These are phyloP conservation scores for Argentina silus DNA, from an alignment of 2,797 vertebrate species.

Conservation along the genomic window DNA sequence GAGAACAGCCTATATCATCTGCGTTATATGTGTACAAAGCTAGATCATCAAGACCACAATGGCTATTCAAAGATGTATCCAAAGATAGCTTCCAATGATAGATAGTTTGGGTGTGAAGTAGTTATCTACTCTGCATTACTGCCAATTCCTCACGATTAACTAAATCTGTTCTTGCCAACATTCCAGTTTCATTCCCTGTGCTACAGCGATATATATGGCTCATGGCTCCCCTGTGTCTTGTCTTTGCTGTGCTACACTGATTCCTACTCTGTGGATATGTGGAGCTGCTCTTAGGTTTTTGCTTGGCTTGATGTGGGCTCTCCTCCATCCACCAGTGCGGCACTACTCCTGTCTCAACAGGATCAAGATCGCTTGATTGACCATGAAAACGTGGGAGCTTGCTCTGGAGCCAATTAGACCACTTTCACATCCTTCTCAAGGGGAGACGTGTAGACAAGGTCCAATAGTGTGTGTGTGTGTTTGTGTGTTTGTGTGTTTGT, in stretches of 20 bases:
- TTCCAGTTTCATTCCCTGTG: too few relatives aligned
- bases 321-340: neutral
- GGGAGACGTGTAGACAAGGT: conserved; percentile 28
- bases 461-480: conserved; percentile 1
- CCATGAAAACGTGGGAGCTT: conserved; percentile 46
- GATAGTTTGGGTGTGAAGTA: too few relatives aligned
- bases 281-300: neutral
- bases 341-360: conserved; percentile 23
- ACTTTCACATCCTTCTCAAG: conserved; percentile 30
- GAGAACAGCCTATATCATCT: too few relatives aligned
- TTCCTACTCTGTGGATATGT: neutral
- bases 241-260: neutral
- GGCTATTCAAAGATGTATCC: too few relatives aligned
- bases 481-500: conserved; percentile 18
- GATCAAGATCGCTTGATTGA: conserved; percentile 51
- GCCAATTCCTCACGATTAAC: too few relatives aligned
- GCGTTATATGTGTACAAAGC: too few relatives aligned
- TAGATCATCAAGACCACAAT: too few relatives aligned
- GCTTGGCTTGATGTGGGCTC: conserved; percentile 6
- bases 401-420: conserved; percentile 54
- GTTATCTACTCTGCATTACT: too few relatives aligned
- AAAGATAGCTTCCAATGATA: too few relatives aligned
- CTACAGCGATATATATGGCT: too few relatives aligned
- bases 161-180: too few relatives aligned
- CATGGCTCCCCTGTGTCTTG: neutral